Evolutionary conservation across 1,140 invertebrate species (phyloP).

Genomic region (honey bee (Apis mellifera)): DNA sequence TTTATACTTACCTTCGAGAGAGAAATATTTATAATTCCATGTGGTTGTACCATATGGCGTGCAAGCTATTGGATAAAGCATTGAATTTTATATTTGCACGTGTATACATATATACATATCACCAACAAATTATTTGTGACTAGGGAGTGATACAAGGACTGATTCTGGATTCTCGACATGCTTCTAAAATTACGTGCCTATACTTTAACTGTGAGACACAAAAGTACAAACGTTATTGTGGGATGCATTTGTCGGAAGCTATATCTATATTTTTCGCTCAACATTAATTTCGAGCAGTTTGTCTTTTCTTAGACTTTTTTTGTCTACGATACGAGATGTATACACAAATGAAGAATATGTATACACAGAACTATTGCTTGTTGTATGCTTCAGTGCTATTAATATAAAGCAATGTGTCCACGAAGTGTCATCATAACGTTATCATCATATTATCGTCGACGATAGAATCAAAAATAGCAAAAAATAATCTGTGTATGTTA

Average conservation of each 20-base stretch:
- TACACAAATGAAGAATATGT: too few species aligned
- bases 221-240: neutral
- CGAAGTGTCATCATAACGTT: too few species aligned
- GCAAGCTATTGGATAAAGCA: constrained; percentile 40
- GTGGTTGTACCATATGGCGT: constrained; percentile 10
- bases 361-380: too few species aligned
- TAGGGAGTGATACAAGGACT: neutral
- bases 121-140: constrained; percentile 20
- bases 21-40: constrained; percentile 42
- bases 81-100: constrained; percentile 33
- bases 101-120: neutral
- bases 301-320: neutral
- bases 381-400: too few species aligned
- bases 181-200: neutral
- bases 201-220: neutral
- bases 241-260: neutral
- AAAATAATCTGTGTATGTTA: neutral
- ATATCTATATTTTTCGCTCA: neutral
- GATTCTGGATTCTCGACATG: constrained; percentile 5
- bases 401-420: too few species aligned
- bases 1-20: constrained; percentile 47
- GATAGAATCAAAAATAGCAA: too few species aligned
- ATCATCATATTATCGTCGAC: too few species aligned
- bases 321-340: neutral
- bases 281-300: neutral